phyloP scores from a whole-genome alignment of 2,797 vertebrate genomes.

The Megalops cyprinoides region DNA sequence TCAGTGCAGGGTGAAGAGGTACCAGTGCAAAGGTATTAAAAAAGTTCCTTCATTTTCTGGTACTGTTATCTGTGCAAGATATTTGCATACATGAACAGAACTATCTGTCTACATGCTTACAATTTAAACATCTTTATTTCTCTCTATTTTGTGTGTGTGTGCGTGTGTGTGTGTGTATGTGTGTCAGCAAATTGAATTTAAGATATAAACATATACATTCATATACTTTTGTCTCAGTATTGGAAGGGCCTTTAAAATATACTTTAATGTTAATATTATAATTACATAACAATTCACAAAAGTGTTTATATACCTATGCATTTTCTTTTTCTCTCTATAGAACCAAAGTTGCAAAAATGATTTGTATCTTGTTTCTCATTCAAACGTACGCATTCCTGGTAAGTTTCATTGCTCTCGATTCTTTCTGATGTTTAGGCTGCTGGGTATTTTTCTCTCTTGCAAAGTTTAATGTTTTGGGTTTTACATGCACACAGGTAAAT shows the following conservation, averaged over 20 bases:
- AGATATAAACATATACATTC: no score
- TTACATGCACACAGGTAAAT: slow-evolving; percentile 24
- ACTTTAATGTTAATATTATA: no score
- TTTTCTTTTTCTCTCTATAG: no score
- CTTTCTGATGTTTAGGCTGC: neutral
- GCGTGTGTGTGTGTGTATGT: neutral
- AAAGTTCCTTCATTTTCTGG: neutral
- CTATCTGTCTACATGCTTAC: no score
- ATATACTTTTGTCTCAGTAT: no score
- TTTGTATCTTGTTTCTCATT: no score
- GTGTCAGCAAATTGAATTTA: no score
- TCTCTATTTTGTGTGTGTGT: neutral
- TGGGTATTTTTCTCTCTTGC: neutral
- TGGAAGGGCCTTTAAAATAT: no score
- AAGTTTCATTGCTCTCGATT: slow-evolving; percentile 10
- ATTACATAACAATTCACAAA: no score
- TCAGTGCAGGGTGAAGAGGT: neutral
- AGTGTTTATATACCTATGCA: no score
- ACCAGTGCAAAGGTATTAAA: slow-evolving; percentile 2
- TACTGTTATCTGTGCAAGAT: neutral
- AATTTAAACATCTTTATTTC: no score
- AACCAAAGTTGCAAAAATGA: no score
- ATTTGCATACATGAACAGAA: neutral
- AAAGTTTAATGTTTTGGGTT: neutral
- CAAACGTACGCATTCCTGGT: slow-evolving; percentile 33